Conservation (phyloP, 2,797 vertebrate genomes). For the Leptoclinus maculatus region DNA sequence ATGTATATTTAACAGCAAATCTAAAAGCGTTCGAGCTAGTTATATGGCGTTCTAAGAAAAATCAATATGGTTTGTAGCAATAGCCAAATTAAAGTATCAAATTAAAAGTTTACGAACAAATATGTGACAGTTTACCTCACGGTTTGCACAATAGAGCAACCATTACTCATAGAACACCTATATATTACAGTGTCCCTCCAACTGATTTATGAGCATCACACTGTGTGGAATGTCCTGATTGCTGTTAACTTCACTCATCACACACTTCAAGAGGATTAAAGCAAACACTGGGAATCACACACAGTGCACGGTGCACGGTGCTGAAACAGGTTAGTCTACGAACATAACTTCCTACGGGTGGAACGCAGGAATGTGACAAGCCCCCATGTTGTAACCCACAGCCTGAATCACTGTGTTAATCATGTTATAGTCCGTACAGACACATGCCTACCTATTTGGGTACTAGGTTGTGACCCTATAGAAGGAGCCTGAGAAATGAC, state of each 20-base stretch:
- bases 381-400: too few relatives aligned
- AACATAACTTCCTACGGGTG: too few relatives aligned
- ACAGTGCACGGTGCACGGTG: too few relatives aligned
- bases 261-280: slow-evolving; percentile 57
- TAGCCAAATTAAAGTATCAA: not conserved
- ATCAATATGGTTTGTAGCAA: not conserved
- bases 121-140: not conserved
- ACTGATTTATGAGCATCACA: too few relatives aligned
- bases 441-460: slow-evolving; percentile 60
- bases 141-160: not conserved
- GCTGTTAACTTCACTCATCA: slow-evolving; percentile 2
- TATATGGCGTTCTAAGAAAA: not conserved
- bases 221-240: too few relatives aligned
- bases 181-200: not conserved
- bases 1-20: slow-evolving; percentile 13
- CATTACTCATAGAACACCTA: not conserved
- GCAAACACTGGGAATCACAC: slow-evolving; percentile 35
- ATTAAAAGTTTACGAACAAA: not conserved
- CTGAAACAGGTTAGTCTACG: slow-evolving; percentile 10
- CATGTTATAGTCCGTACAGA: slow-evolving; percentile 39
- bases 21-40: not conserved
- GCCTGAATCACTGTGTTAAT: slow-evolving; percentile 38
- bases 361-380: too few relatives aligned
- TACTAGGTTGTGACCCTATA: not conserved
- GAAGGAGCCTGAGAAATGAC: too few relatives aligned